phyloP scores from a whole-genome alignment of 2,113 vertebrate genomes.

The Lampris incognitus region DNA sequence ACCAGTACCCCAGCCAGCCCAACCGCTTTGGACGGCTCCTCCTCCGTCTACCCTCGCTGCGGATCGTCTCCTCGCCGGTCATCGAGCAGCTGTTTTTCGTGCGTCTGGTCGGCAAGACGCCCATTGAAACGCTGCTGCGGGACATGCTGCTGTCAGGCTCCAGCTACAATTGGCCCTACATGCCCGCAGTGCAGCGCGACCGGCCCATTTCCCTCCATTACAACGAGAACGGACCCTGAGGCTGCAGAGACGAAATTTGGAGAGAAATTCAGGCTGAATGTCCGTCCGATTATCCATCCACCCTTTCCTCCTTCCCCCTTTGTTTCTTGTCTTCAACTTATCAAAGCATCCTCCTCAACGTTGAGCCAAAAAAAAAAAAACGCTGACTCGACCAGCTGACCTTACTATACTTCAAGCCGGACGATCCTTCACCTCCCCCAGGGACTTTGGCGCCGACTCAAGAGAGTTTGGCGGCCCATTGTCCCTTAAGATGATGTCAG shows the following conservation, averaged over 20 bases:
- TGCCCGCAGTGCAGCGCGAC: slow-evolving; percentile 84
- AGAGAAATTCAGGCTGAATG: slow-evolving; percentile 21
- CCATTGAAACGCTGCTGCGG: slow-evolving; percentile 89
- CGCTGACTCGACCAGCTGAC: slow-evolving; percentile 1
- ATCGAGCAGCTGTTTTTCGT: slow-evolving; percentile 92
- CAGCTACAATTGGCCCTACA: slow-evolving; percentile 90
- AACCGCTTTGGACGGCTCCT: slow-evolving; percentile 89
- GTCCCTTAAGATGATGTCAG: neutral
- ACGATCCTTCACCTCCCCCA: slow-evolving; percentile 18
- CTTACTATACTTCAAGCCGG: slow-evolving; percentile 8
- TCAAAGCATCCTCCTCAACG: slow-evolving; percentile 46
- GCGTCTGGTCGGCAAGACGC: slow-evolving; percentile 89
- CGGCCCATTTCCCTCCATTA: slow-evolving; percentile 84
- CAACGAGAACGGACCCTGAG: slow-evolving; percentile 85
- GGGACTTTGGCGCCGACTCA: slow-evolving; percentile 21
- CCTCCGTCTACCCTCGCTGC: slow-evolving; percentile 87
- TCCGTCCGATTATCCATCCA: slow-evolving; percentile 17
- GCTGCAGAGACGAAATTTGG: neutral
- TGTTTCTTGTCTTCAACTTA: slow-evolving; percentile 26
- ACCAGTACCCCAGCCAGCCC: slow-evolving; percentile 88
- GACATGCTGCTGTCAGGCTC: slow-evolving; percentile 91
- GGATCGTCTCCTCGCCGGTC: slow-evolving; percentile 87
- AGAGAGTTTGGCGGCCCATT: slow-evolving; percentile 35
- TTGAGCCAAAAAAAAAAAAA: slow-evolving; percentile 36
- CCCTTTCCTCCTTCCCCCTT: slow-evolving; percentile 24